A percentile compares a stretch with the other conserved stretches of the same genome.
phyloP scores from a whole-genome alignment of 1,140 invertebrate genomes.

The Tetramorium alpestre region DNA sequence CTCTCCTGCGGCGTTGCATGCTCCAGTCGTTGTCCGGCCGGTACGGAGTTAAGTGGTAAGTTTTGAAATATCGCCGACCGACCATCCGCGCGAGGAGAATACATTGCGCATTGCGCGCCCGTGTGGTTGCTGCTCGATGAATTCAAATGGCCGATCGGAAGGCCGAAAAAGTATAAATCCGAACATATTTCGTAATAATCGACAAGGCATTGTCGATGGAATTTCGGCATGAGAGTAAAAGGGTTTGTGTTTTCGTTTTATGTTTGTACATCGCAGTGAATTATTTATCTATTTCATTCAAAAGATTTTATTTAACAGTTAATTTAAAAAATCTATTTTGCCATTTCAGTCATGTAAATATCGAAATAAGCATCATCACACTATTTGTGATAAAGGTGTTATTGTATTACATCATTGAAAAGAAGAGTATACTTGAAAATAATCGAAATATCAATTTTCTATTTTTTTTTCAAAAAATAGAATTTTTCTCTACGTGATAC shows the following conservation, averaged over 20 bases:
- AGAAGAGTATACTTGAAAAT: neutral
- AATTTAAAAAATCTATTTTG: neutral
- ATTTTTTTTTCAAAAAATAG: neutral
- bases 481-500: neutral
- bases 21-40: constrained; percentile 59
- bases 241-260: neutral
- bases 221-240: neutral
- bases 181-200: neutral
- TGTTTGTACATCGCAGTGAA: neutral
- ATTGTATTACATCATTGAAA: neutral
- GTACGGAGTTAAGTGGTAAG: constrained; percentile 75
- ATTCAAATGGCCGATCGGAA: neutral
- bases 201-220: neutral
- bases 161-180: neutral
- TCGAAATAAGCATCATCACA: neutral
- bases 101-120: neutral
- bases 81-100: constrained; percentile 2
- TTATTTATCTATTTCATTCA: neutral
- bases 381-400: neutral
- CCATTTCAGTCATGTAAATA: neutral
- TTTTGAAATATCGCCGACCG: constrained; percentile 76
- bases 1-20: constrained; percentile 28
- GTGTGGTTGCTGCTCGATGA: neutral
- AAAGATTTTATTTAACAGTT: neutral
- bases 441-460: neutral